These are phyloP conservation scores for Dioctria rufipes DNA, from an alignment of 2,888 invertebrate species.

Conservation along the genomic window DNA sequence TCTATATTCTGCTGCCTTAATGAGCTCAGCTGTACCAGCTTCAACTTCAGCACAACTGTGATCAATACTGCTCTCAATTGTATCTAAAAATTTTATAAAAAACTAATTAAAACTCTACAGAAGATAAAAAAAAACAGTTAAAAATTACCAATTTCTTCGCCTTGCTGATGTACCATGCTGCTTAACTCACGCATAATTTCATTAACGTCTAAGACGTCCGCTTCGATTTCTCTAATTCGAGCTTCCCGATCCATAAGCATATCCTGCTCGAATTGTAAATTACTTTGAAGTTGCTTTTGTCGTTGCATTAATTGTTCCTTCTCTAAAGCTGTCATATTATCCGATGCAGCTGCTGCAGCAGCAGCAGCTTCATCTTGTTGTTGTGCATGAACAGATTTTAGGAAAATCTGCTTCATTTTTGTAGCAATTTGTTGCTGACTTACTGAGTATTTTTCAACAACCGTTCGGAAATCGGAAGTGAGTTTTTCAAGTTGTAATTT, in stretches of 20 bases:
- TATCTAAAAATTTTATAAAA: slow-evolving; percentile 75
- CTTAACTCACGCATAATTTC: slow-evolving; percentile 86
- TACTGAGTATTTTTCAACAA: slow-evolving; percentile 82
- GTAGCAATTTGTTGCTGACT: slow-evolving; percentile 84
- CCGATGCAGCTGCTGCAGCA: slow-evolving; percentile 63
- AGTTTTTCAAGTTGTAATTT: slow-evolving; percentile 88
- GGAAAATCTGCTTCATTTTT: slow-evolving; percentile 76
- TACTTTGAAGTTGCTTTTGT: slow-evolving; percentile 65
- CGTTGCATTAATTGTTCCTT: slow-evolving; percentile 70
- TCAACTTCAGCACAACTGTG: slow-evolving; percentile 83
- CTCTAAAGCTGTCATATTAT: slow-evolving; percentile 61
- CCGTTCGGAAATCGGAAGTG: slow-evolving; percentile 85
- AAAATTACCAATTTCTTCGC: slow-evolving; percentile 80
- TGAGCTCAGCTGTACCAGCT: slow-evolving; percentile 82
- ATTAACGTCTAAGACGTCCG: slow-evolving; percentile 86
- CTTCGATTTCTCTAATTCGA: slow-evolving; percentile 85
- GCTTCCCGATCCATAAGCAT: slow-evolving; percentile 86
- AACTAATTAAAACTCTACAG: not conserved
- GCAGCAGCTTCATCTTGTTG: slow-evolving; percentile 61
- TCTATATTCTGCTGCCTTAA: slow-evolving; percentile 87
- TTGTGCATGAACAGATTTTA: slow-evolving; percentile 62
- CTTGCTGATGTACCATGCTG: slow-evolving; percentile 81
- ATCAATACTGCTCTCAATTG: slow-evolving; percentile 87
- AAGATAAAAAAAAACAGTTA: not conserved
- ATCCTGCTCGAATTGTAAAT: slow-evolving; percentile 83